Base-by-base conservation (phyloP, 2,888 invertebrate species). In the Cryptocephalus moraei region DNA sequence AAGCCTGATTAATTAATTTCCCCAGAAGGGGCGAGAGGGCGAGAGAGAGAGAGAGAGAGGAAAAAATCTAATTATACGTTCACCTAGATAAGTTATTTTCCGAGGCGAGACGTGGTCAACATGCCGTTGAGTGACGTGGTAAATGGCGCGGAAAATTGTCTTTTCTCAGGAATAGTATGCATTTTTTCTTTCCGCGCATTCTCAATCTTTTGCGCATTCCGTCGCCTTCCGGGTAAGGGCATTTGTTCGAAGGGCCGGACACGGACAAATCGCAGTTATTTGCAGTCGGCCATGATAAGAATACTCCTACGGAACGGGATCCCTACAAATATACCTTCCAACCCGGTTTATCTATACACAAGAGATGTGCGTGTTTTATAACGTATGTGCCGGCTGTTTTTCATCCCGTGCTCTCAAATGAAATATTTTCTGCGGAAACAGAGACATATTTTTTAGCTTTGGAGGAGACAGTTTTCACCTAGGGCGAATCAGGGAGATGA, bases 121-220 rank as follows among this genome's bases (percentile, higher is more conserved):
- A 22, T 22, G 6, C 22, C 6, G 22, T 22, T 55, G 66, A 70
- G 66, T 62, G 69, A 71, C 70, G 67, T 62, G 66, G 61, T 63
- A 70, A 72, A 72, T 72, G 71, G 69, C 61, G 69, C 64, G 69
- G 72, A 72, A 72, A 72, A 72, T 72, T 72, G 71, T 71, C 71
- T 69, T 65, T 49, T 57, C 57, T 54, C 52, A 54, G 55, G 54
- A 56, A 60, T 58, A 56, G 58, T 59, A 58, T 60, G 61, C 64
- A 71, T 72, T 70, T 68, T 70, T 70, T 67, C 63, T 45, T 47
- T 61, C 57, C 58, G 58, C 62, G 65, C 64, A 63, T 66, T 64
- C 68, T 68, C 65, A 67, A 69, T 69, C 69, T 69, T 67, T 22
- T 68, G 64, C 66, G 62, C 69, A 67, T 70, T 69, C 67, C 65